Conservation (phyloP, 2,113 vertebrate species). For the Sebastes fasciatus region DNA sequence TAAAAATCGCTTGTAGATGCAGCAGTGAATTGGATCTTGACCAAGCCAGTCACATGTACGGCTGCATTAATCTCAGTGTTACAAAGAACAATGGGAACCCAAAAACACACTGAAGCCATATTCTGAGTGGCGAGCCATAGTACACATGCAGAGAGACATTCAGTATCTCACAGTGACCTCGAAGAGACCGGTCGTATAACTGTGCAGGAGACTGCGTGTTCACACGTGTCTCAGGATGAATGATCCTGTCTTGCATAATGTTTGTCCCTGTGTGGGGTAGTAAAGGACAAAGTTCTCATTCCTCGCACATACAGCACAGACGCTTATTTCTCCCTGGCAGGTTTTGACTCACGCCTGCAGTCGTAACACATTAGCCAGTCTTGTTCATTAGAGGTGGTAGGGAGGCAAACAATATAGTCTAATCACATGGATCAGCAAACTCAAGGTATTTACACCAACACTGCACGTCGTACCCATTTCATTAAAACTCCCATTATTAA, state of each 20-base stretch:
- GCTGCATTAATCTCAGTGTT: not conserved
- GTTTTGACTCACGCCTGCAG: constrained; percentile 2
- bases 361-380: constrained; percentile 40
- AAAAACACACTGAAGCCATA: not conserved
- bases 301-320: constrained; percentile 32
- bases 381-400: not conserved
- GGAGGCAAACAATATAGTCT: not conserved
- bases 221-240: constrained; percentile 23
- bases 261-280: constrained; percentile 18
- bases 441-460: not conserved
- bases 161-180: not conserved
- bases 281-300: constrained; percentile 68
- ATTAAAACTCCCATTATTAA: constrained; percentile 14
- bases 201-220: not conserved
- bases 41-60: not conserved
- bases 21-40: not conserved
- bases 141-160: not conserved
- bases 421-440: constrained; percentile 25
- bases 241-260: constrained; percentile 43
- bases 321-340: constrained; percentile 3
- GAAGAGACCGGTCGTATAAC: not conserved
- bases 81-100: not conserved
- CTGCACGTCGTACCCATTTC: not conserved
- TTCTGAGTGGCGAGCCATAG: not conserved
- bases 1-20: not conserved